Evolutionary conservation across 2,888 invertebrate genomes (phyloP), one percentile per base, ranked within the genome.

Genomic region (Oscheius onirici): DNA sequence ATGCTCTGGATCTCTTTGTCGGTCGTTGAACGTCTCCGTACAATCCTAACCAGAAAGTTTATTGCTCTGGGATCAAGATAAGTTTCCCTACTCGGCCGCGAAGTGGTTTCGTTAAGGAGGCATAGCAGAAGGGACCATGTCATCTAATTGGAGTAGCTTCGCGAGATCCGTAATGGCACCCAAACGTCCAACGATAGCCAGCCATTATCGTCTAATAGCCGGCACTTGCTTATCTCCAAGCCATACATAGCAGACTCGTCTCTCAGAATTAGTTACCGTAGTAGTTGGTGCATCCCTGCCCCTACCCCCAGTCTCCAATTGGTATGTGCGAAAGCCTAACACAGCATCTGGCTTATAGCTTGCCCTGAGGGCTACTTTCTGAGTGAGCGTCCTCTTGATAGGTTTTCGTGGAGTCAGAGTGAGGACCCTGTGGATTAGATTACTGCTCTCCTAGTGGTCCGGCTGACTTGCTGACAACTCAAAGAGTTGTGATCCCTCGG

Each of bases 401-500:
- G 66, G 66, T 66, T 34, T 34, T 66, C 52, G 52, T 66, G 66
- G 66, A 54, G 52, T 41, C 51, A 54, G 54, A 51, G 28, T 66
- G 41, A 60, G 34, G 34, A 34, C 8, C 34, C 34, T 34, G 34
- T 34, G 34, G 69, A 69, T 69, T 58, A 52, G 61, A 69, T 69
- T 69, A 69, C 69, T 61, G 40, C 51, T 60, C 34, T 8, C 49
- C 60, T 61, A 60, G 51, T 69, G 69, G 60, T 69, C 60, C 58
- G 69, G 20, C 60, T 22, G 46, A 26, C 34, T 54, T 68, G 55
- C 68, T 61, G 51, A 51, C 58, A 69, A 60, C 51, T 69, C 69
- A 69, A 69, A 69, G 69, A 69, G 69, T 69, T 69, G 69, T 69
- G 69, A 69, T 67, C 61, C 69, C 28, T 52, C 28, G n/a, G 34